Conservation (phyloP, 2,113 vertebrate species). For the Cyanoliseus patagonus region DNA sequence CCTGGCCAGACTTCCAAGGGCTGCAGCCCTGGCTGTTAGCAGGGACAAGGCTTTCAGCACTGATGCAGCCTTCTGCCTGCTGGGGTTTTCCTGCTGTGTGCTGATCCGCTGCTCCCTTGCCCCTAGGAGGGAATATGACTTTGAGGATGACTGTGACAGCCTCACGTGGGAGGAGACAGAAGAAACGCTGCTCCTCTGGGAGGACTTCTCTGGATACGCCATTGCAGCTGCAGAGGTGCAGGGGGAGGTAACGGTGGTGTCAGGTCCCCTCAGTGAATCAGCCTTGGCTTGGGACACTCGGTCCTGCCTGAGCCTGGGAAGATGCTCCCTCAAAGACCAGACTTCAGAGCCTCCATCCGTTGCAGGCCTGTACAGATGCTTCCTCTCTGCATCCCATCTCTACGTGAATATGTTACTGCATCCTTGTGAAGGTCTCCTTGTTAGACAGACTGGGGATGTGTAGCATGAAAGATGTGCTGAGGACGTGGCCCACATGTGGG, state of each 20-base stretch:
- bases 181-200: constrained; percentile 95
- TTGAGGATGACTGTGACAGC: constrained; percentile 97
- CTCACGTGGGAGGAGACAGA: constrained; percentile 98
- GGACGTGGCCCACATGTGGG: accelerated
- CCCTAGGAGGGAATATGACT: constrained; percentile 90
- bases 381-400: not conserved
- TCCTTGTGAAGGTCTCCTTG: not conserved
- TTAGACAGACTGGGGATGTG: not conserved
- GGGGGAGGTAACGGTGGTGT: constrained; percentile 83
- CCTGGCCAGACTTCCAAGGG: not conserved
- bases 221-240: constrained; percentile 86
- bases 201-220: constrained; percentile 94
- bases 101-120: constrained; percentile 18
- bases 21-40: not conserved
- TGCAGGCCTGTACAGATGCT: not conserved
- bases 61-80: accelerated
- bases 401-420: not conserved
- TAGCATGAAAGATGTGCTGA: not conserved
- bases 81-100: not conserved
- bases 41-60: not conserved
- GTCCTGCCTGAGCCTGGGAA: not conserved
- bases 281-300: not conserved
- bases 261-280: not conserved
- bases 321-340: not conserved
- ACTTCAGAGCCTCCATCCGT: not conserved